These are phyloP conservation scores for Aphaenogaster floridana DNA, from an alignment of 1,140 invertebrate species.

Conservation along the genomic window DNA sequence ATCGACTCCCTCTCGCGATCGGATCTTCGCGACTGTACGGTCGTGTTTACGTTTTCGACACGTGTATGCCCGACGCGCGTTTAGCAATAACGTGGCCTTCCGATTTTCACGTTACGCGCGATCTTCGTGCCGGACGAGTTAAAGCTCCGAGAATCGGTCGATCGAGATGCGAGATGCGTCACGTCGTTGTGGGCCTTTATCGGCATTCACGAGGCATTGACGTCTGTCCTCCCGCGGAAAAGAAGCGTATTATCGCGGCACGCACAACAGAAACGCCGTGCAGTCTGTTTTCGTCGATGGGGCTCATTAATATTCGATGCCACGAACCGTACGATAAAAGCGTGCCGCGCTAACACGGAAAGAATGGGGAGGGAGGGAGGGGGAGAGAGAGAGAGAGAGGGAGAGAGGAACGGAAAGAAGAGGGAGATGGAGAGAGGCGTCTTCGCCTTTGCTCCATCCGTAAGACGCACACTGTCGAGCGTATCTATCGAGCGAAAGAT, in stretches of 20 bases:
- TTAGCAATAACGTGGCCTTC: neutral
- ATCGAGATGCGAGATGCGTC: neutral
- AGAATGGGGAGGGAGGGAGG: neutral
- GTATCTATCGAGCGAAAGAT: conserved; percentile 16
- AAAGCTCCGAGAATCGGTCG: neutral
- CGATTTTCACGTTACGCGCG: neutral
- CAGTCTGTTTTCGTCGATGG: conserved; percentile 11
- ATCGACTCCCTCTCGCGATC: neutral
- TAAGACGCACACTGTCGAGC: neutral
- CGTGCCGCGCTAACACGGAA: neutral
- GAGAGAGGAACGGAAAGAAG: neutral
- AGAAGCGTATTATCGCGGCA: conserved; percentile 7
- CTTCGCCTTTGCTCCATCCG: neutral
- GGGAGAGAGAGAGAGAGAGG: neutral
- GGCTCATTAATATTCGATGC: conserved; percentile 32
- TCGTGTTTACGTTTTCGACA: conserved; percentile 7
- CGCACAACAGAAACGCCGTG: conserved; percentile 23
- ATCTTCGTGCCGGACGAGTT: neutral
- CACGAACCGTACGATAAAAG: neutral
- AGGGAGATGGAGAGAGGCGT: neutral
- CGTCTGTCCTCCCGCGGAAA: neutral
- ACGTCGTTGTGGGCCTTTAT: neutral
- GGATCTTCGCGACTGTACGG: neutral
- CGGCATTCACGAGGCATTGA: neutral
- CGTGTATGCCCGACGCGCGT: neutral